Evolutionary conservation across 2,797 vertebrate genomes (phyloP), one percentile per base, ranked within the genome.

Genomic region (Sciurus carolinensis): DNA sequence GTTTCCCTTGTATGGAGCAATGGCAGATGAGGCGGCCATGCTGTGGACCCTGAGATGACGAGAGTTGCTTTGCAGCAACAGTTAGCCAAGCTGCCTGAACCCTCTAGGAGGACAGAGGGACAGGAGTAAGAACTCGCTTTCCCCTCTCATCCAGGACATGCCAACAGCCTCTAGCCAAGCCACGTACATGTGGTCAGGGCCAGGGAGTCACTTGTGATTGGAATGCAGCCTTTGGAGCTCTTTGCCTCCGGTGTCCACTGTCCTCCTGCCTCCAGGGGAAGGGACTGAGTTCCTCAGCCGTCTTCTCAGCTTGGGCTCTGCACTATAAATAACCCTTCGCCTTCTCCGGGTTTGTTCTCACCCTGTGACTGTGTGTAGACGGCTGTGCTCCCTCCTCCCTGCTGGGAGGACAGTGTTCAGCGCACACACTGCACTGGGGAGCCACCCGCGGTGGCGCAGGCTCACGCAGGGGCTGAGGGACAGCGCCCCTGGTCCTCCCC

Each of bases 141-240:
- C 30, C 36, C 77, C 77, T 87, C 87, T 28, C 2, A 15, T 36
- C 44, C 54, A 1, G 66, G 87, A 39, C 28, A 5, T 2, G 76
- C 15, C 39, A 50, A 4, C 0, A 2, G 4, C 79, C 39, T 57
- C 36, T 7, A 8, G 82, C 62, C 69, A 76, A 85, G 69, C 6
- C 26, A 15, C 2, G 0, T 15, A 36, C 2, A 5, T 54, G 8
- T 36, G 39, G 62, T 83, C 81, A 84, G 36, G 64, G 47, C 62
- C 82, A 62, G 69, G 62, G 96, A 81, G 89, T 47, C 83, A 81
- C 54, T 96, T 96, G 95, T 96, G 94, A 96, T 85, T 95, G 89
- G 75, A 44, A n/a, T 66, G 50, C 44, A 82, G 83, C 75, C 82
- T 84, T 22, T 1, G 52, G 42, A 73, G 71, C 24, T 36, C 17